These are phyloP conservation scores for Mythimna impura DNA, from an alignment of 2,888 invertebrate species.

Conservation along the genomic window DNA sequence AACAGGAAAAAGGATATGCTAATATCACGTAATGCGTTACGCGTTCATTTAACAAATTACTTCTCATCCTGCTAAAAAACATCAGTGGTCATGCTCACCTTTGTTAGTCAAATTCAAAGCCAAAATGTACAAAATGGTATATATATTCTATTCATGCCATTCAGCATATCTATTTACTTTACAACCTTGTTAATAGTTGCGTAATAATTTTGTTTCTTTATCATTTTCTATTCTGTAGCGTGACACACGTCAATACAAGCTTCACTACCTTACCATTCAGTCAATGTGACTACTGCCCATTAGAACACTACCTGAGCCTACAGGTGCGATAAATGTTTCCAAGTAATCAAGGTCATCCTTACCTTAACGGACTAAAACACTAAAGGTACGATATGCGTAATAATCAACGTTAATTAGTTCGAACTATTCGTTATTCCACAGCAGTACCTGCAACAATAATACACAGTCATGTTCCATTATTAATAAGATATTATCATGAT, in stretches of 20 bases:
- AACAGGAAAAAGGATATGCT: constrained; percentile 54
- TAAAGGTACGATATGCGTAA: constrained; percentile 48
- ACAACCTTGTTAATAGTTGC: constrained; percentile 71
- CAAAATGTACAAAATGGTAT: constrained; percentile 62
- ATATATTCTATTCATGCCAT: constrained; percentile 64
- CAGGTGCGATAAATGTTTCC: constrained; percentile 66
- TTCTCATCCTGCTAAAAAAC: constrained; percentile 60
- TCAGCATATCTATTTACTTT: constrained; percentile 67
- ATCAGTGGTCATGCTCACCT: constrained; percentile 71
- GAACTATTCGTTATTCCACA: constrained; percentile 52
- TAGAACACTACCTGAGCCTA: constrained; percentile 62
- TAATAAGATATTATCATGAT: constrained; percentile 25
- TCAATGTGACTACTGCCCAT: constrained; percentile 64
- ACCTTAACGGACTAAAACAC: constrained; percentile 57
- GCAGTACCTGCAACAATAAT: constrained; percentile 24
- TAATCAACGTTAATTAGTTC: constrained; percentile 57
- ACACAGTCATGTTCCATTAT: constrained; percentile 24
- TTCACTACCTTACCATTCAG: constrained; percentile 59
- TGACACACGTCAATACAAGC: constrained; percentile 73
- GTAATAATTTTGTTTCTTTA: constrained; percentile 75
- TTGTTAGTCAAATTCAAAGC: constrained; percentile 73
- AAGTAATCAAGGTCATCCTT: constrained; percentile 63
- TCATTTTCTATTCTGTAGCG: constrained; percentile 75
- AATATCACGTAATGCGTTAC: constrained; percentile 39
- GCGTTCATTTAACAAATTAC: constrained; percentile 40